Percentiles rank a stretch among this genome's conserved stretches.
These are phyloP conservation scores for Edolisoma coerulescens DNA, from an alignment of 2,113 vertebrate genomes.

Conservation along the genomic window DNA sequence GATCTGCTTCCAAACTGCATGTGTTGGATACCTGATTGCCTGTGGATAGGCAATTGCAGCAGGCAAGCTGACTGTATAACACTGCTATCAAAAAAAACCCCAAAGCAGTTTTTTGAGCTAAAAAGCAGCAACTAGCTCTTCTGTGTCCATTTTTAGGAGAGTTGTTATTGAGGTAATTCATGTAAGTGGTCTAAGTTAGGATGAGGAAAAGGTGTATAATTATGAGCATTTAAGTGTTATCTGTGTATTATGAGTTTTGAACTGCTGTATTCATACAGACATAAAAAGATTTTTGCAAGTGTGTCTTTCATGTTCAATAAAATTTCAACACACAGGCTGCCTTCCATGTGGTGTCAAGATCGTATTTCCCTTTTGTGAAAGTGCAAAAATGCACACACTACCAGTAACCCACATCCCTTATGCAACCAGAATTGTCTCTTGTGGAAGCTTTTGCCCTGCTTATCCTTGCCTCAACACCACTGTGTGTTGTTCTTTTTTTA, in stretches of 20 bases:
- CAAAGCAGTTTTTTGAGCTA: neutral
- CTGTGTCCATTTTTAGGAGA: neutral
- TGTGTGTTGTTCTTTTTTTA: neutral
- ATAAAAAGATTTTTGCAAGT: neutral
- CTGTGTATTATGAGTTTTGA: neutral
- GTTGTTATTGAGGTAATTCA: neutral
- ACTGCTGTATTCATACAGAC: neutral
- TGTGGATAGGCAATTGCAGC: neutral
- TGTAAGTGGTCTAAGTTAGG: neutral
- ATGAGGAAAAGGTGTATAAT: neutral
- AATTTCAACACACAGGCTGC: neutral
- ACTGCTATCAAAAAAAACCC: neutral
- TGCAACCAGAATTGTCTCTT: neutral
- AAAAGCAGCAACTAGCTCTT: neutral
- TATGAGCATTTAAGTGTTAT: neutral
- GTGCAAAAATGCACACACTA: neutral
- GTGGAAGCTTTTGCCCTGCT: neutral
- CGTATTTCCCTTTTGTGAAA: neutral
- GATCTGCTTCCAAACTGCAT: neutral
- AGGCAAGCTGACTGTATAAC: neutral
- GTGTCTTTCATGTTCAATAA: neutral
- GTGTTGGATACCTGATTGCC: neutral
- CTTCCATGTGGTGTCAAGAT: neutral
- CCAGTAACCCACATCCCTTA: neutral
- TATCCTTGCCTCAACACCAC: neutral